Conservation (phyloP, 2,113 vertebrate genomes). For the Sceloporus undulatus region DNA sequence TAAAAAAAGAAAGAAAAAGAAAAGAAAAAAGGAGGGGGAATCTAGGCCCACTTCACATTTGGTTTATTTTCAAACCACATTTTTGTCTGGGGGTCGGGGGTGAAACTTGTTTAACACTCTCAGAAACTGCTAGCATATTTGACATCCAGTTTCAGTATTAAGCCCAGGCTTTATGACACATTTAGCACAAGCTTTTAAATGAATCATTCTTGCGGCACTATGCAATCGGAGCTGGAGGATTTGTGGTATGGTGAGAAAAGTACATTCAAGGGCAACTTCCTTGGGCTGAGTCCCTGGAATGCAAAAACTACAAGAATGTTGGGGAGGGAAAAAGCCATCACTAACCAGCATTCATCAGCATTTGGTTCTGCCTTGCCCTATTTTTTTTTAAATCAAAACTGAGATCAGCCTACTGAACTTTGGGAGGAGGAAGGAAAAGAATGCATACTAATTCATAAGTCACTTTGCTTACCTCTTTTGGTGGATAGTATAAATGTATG, state of each 20-base stretch:
- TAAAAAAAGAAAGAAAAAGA: neutral
- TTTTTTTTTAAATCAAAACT: neutral
- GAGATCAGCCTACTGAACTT: neutral
- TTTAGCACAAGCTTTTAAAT: neutral
- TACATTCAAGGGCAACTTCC: neutral
- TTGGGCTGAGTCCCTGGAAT: conserved; percentile 20
- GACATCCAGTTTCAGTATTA: conserved; percentile 16
- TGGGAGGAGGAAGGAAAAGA: conserved; percentile 4
- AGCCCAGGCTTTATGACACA: neutral
- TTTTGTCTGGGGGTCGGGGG: neutral
- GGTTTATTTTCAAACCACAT: neutral
- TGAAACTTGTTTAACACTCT: neutral
- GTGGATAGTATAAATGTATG: neutral
- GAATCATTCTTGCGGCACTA: conserved; percentile 3
- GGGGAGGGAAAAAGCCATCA: conserved; percentile 5
- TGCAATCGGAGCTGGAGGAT: conserved; percentile 1
- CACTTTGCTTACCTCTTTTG: neutral
- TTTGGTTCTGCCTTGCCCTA: conserved; percentile 3
- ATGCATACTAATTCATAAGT: neutral
- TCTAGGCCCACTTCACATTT: neutral
- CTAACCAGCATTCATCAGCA: conserved; percentile 20
- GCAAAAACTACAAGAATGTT: conserved; percentile 23
- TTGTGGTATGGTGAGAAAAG: conserved; percentile 5
- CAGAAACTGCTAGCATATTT: neutral
- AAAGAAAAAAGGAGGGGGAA: too few relatives aligned